Conservation (phyloP, 2,797 vertebrate genomes). For the Anguilla anguilla region DNA sequence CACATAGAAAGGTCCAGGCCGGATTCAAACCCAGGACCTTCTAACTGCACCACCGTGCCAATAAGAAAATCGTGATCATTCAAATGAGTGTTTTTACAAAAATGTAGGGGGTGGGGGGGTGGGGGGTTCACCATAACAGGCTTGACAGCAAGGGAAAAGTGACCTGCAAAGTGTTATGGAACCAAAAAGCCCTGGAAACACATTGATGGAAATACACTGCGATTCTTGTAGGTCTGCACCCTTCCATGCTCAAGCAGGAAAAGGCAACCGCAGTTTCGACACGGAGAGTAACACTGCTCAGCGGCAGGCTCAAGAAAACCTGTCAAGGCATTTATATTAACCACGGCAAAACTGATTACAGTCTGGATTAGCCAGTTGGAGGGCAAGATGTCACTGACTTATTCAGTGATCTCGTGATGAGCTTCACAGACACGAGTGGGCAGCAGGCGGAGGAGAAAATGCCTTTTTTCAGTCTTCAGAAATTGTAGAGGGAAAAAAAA, state of each 20-base stretch:
- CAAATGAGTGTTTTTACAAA: neutral
- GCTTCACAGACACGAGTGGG: conserved; percentile 51
- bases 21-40: no score
- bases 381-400: conserved; percentile 46
- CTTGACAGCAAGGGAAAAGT: conserved; percentile 30
- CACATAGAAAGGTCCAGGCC: no score
- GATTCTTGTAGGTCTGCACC: neutral
- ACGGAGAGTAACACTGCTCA: neutral
- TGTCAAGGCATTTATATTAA: neutral
- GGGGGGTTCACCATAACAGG: neutral
- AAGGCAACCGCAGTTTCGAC: no score
- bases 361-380: conserved; percentile 6
- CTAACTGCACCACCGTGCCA: no score
- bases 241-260: neutral
- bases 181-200: conserved; percentile 36
- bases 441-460: conserved; percentile 48
- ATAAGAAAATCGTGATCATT: neutral
- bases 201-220: neutral
- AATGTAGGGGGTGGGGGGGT: neutral
- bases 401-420: conserved; percentile 54
- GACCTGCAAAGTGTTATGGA: conserved; percentile 31
- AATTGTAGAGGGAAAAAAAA: conserved; percentile 45
- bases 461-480: conserved; percentile 39
- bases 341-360: neutral
- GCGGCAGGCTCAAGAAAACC: neutral